Conservation (phyloP, 2,113 vertebrate species). For the Mesembrinibis cayennensis region DNA sequence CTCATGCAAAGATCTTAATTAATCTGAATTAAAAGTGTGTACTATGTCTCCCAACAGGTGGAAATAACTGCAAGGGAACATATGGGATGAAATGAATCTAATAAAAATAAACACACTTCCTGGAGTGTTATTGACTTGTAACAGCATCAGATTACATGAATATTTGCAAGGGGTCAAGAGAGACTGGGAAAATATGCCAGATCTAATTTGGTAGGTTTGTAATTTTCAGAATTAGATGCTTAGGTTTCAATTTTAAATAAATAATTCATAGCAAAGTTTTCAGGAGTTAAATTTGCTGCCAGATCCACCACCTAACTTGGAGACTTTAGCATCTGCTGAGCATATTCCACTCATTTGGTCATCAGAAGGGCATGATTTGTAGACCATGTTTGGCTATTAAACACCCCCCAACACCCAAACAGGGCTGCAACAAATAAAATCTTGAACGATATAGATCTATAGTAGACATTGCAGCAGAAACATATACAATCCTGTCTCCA, state of each 20-base stretch:
- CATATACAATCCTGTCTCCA: background rate
- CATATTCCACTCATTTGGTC: background rate
- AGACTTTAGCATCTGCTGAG: background rate
- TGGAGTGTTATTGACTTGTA: background rate
- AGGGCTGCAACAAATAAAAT: background rate
- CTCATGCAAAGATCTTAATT: background rate
- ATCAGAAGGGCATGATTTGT: background rate
- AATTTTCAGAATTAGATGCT: background rate
- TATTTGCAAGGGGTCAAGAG: background rate
- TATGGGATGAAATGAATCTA: background rate
- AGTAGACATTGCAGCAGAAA: background rate
- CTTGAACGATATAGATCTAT: background rate
- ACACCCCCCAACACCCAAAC: fast-evolving
- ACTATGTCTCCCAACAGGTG: background rate
- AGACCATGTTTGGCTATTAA: background rate
- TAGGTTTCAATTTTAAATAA: background rate
- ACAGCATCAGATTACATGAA: background rate
- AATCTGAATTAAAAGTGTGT: background rate
- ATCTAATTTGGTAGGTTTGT: background rate
- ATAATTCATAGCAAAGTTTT: background rate
- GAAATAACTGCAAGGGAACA: background rate
- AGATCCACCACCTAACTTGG: background rate
- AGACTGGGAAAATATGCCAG: background rate
- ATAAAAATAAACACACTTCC: slow-evolving; percentile 6
- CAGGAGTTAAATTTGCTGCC: background rate